Evolutionary conservation across 2,888 invertebrate genomes (phyloP), one percentile per base, ranked within the genome.

Genomic region (Drosophila atripex): DNA sequence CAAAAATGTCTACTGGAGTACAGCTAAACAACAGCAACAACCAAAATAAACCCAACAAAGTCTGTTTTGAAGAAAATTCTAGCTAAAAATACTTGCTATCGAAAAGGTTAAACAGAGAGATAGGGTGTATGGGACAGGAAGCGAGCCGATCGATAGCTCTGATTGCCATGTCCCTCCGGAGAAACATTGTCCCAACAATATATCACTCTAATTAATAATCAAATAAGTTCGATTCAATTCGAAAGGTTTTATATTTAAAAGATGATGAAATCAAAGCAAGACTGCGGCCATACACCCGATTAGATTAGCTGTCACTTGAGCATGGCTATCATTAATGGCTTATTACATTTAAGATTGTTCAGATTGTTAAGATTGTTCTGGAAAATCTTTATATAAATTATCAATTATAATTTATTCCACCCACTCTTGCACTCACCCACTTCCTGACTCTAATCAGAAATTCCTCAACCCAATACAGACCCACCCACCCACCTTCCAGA

Each of bases 1-100:
- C 68, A 70, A 64, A 77, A 71, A 75, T 77, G 70, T 80, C 80
- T 77, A 63, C 80, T 71, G 66, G 77, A 84, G 87, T 86, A 82
- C 80, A 87, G 87, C 87, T 80, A 75, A 87, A 53, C 56, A 65
- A 45, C 55, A 87, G 53, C 56, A 65, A 45, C 55, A 47, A 43
- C 43, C 52, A 52, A 38, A 65, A 65, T 35, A 52, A 78, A 64
- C 53, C 41, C 18, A 68, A 63, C 50, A 58, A 74, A 71, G 43
- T 68, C 6, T 39, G 45, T 16, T 18, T 32, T 47, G 14, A 49
- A 55, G 41, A 68, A 51, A 51, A 52, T 51, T 23, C 28, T 46
- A 39, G 25, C 41, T 30, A 49, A 53, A 63, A 46, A 39, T 53
- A 54, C 35, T 46, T 54, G 54, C 66, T 46, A 60, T 60, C 63